These are phyloP conservation scores for Calameuta idolon DNA, from an alignment of 2,888 invertebrate genomes.

Conservation along the genomic window DNA sequence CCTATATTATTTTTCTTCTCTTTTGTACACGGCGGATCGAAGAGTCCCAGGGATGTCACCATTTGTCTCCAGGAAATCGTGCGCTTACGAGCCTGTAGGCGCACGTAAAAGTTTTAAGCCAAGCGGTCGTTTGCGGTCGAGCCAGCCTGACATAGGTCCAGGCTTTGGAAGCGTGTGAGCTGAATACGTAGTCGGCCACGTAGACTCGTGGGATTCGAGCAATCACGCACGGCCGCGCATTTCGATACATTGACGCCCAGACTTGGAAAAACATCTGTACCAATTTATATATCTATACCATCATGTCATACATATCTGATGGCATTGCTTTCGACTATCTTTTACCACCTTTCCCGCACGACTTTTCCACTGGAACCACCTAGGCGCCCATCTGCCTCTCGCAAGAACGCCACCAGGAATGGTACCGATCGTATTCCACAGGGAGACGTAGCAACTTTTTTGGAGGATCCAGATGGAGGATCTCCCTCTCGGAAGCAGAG, in stretches of 20 bases:
- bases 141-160: conserved; percentile 15
- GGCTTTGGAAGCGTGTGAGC: conserved; percentile 13
- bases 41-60: neutral
- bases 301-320: conserved; percentile 59
- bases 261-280: conserved; percentile 45
- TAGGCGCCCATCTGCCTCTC: neutral
- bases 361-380: neutral
- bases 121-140: conserved; percentile 9
- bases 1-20: neutral
- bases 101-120: conserved; percentile 17
- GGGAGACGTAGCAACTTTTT: conserved; percentile 4
- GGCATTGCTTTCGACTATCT: conserved; percentile 23
- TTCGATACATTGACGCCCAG: conserved; percentile 51
- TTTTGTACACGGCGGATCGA: neutral
- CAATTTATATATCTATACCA: conserved; percentile 44
- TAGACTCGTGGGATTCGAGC: conserved; percentile 45
- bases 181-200: conserved; percentile 15
- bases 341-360: conserved; percentile 2
- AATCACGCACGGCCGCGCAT: conserved; percentile 54
- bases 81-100: neutral
- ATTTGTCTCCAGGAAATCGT: neutral
- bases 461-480: neutral
- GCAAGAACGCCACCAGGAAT: neutral
- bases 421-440: neutral
- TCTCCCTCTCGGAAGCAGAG: neutral